Conservation (phyloP, 2,888 invertebrate species). For the Lingula anatina region DNA sequence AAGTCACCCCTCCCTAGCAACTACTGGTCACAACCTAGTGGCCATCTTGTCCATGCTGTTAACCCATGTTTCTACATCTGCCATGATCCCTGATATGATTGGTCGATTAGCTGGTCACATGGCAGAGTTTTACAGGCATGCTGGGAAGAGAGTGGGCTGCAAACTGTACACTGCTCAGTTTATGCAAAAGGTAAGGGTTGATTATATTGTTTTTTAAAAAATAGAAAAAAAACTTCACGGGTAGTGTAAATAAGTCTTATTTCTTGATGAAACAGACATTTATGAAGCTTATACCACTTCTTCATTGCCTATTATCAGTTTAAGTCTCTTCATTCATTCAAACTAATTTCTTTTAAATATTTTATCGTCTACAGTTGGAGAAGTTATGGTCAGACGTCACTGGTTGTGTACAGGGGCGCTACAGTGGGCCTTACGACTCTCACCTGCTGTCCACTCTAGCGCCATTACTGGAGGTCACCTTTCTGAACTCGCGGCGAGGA, state of each 20-base stretch:
- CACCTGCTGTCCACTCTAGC: constrained; percentile 31
- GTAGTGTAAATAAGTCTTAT: background rate
- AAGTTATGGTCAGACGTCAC: constrained; percentile 38
- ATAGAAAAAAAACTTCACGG: background rate
- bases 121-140: constrained; percentile 16
- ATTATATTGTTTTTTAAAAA: background rate
- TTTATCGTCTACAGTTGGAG: constrained; percentile 29
- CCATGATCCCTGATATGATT: constrained; percentile 19
- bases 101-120: constrained; percentile 22
- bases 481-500: constrained; percentile 29
- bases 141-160: constrained; percentile 15
- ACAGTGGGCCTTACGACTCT: constrained; percentile 30
- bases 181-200: constrained; percentile 26
- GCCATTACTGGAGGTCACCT: constrained; percentile 33
- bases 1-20: constrained; percentile 12
- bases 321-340: background rate
- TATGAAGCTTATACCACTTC: background rate
- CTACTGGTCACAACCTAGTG: constrained; percentile 15
- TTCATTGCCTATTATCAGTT: background rate
- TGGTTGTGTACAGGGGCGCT: constrained; percentile 30
- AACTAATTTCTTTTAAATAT: no score
- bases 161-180: constrained; percentile 24
- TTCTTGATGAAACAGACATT: background rate
- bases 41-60: constrained; percentile 21
- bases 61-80: constrained; percentile 21